Evolutionary conservation across 2,797 vertebrate genomes (phyloP).

Genomic region (Pagetopsis macropterus): DNA sequence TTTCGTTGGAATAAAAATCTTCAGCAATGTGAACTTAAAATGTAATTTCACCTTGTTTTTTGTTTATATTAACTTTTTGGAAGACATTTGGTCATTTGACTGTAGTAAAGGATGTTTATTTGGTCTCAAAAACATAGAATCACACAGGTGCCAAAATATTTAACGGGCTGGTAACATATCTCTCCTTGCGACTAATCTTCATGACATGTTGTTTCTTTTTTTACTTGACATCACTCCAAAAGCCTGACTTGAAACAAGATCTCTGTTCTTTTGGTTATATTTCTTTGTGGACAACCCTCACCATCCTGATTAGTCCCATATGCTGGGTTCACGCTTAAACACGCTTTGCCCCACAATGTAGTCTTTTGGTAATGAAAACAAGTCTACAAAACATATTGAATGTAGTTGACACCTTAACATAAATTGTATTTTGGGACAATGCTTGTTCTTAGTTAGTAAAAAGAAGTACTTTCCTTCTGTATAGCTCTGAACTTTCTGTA

Average conservation of each 20-base stretch:
- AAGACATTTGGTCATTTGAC: not conserved
- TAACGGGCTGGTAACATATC: not conserved
- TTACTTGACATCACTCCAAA: not conserved
- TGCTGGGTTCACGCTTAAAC: conserved; percentile 64
- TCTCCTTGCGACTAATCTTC: conserved; percentile 3
- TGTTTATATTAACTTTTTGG: not conserved
- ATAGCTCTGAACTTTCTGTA: conserved; percentile 55
- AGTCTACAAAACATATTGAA: conserved; percentile 24
- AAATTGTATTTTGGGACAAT: conserved; percentile 13
- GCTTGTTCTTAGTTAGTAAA: conserved; percentile 4
- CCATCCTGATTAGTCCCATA: conserved; percentile 72
- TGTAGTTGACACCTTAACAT: not conserved
- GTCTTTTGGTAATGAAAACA: conserved; percentile 17
- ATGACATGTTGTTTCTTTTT: not conserved
- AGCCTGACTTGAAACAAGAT: conserved; percentile 7
- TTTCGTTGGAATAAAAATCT: conserved; percentile 7
- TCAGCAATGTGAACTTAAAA: not conserved
- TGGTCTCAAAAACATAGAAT: not conserved
- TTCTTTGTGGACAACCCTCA: conserved; percentile 53
- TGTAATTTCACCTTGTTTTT: not conserved
- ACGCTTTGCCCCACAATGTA: conserved; percentile 15
- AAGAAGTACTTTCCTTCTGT: conserved; percentile 47
- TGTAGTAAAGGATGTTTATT: not conserved
- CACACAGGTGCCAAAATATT: not conserved
- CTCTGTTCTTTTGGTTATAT: conserved; percentile 42